Base-by-base conservation (phyloP, 2,888 invertebrate species). In the Polia nebulosa region DNA sequence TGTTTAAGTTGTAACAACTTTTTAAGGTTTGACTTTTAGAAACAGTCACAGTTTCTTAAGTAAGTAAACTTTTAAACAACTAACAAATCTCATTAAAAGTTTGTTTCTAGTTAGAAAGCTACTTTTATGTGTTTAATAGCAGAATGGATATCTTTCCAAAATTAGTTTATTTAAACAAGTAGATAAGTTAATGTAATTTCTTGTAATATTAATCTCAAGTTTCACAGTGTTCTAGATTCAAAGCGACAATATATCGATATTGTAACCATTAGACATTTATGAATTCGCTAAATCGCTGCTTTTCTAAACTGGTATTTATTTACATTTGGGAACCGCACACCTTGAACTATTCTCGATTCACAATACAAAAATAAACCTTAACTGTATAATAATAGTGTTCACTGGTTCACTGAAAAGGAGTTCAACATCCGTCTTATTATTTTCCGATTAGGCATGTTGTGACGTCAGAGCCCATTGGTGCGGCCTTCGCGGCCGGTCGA, bases 401-500 rank as follows among this genome's bases (percentile, higher is more conserved):
- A 82, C 62, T 72, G 65, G 75, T 72, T 41, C 72, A 82, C 62
- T 72, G 65, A 69, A 71, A 72, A 69, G 56, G 55, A 67, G 71
- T 77, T 72, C 69, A 73, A 73, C 72, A 80, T 80, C 76, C 71
- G 82, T 65, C 78, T 81, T 80, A 80, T 80, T 82, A 81, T 82
- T 79, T 80, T 78, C 67, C 67, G 72, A 79, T 83, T 82, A 80
- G 78, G 65, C 60, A 66, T n/a, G 57, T n/a, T 36, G 65, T 91
- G 92, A 93, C 94, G 92, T 93, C 92, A 93, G 78, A 52, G 62
- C 70, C 76, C 85, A 84, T 82, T 76, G 80, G 73, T 64, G 74
- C 89, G 92, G 89, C 94, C 93, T 93, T 93, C 92, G 90, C 90
- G 93, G 90, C 83, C 91, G 93, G 92, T 90, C 89, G 83, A 78